Evolutionary conservation across 92 coral and sea anemone species (phyloP).

Genomic region (Palythoa heliodiscus): DNA sequence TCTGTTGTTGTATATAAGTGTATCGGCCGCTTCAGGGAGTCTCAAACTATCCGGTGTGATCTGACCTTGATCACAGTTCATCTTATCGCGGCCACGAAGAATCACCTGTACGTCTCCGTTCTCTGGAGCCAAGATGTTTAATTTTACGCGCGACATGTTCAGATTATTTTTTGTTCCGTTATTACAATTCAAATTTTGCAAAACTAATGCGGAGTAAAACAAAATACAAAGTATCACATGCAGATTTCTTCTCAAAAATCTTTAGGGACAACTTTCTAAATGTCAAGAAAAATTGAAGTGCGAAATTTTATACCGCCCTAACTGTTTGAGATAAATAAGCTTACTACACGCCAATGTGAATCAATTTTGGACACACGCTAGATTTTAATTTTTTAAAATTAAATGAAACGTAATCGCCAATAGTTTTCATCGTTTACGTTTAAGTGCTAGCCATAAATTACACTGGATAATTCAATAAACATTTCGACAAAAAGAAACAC

Average conservation of each 20-base stretch:
- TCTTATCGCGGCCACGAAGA: conserved; percentile 19
- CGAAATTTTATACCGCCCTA: background rate
- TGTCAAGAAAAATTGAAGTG: background rate
- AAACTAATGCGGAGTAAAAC: background rate
- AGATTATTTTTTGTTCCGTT: background rate
- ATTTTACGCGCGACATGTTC: conserved; percentile 27
- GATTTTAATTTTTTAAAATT: conserved; percentile 8
- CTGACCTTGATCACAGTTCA: conserved; percentile 9
- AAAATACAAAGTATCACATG: background rate
- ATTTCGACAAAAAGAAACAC: background rate
- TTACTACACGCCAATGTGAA: conserved; percentile 7
- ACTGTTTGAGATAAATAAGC: conserved; percentile 27
- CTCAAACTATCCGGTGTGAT: conserved; percentile 14
- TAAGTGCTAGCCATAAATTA: background rate
- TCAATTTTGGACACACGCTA: background rate
- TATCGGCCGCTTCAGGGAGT: conserved; percentile 39
- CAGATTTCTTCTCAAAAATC: background rate
- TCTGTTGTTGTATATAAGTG: conserved; percentile 34
- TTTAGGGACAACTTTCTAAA: background rate
- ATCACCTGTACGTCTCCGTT: conserved; percentile 42
- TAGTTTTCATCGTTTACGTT: background rate
- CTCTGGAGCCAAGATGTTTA: conserved; percentile 34
- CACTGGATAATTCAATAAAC: background rate
- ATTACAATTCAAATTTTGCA: background rate
- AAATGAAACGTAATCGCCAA: background rate